These are phyloP conservation scores for Danio choprae DNA, from an alignment of 2,797 vertebrate species.

Conservation along the genomic window DNA sequence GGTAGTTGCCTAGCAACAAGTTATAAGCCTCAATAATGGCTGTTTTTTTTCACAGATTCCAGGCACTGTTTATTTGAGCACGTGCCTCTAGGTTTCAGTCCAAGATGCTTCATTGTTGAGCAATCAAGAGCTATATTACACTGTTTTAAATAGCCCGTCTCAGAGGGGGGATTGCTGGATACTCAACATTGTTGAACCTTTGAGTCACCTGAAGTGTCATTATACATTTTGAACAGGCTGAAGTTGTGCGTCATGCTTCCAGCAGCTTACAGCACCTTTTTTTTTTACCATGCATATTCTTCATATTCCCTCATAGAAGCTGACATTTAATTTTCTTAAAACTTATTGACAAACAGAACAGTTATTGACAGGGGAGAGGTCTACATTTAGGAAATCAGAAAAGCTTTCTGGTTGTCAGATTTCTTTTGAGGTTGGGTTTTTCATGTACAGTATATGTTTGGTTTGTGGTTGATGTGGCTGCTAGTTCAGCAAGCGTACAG, in stretches of 20 bases:
- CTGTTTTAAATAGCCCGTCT: conserved; percentile 20
- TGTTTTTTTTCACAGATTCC: conserved; percentile 39
- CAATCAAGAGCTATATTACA: conserved; percentile 18
- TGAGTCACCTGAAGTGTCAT: conserved; percentile 28
- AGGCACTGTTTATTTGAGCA: conserved; percentile 21
- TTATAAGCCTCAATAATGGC: conserved; percentile 56
- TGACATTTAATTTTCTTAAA: background rate
- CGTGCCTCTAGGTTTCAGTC: conserved; percentile 2
- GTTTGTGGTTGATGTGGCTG: background rate
- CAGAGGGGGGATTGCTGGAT: conserved; percentile 1
- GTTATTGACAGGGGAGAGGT: background rate
- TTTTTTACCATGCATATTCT: background rate
- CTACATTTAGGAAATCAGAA: background rate
- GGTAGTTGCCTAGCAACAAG: conserved; percentile 66
- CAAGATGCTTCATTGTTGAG: conserved; percentile 1
- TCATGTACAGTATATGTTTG: too few relatives aligned
- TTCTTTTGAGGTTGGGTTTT: background rate
- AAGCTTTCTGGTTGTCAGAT: background rate
- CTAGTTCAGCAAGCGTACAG: too few relatives aligned
- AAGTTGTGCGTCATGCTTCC: background rate
- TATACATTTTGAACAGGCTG: background rate
- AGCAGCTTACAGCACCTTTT: background rate
- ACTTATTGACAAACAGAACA: background rate
- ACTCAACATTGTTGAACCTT: background rate
- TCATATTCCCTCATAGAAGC: background rate